phyloP scores from a whole-genome alignment of 1,140 invertebrate genomes.

The Aphelenchoides fujianensis region DNA sequence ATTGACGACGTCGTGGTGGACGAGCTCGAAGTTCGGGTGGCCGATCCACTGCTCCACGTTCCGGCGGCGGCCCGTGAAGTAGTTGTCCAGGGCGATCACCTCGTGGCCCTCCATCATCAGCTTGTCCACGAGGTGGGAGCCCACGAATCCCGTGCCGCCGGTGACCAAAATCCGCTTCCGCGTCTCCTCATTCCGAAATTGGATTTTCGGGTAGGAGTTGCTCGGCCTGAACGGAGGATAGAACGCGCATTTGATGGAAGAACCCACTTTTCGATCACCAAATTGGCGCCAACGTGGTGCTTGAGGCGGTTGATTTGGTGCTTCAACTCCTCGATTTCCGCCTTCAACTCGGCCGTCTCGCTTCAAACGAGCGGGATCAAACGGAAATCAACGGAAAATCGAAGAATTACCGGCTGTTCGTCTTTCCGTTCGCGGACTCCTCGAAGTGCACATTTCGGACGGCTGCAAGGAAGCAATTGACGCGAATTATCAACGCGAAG shows the following conservation, averaged over 20 bases:
- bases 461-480: neutral
- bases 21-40: conserved; percentile 96
- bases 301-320: conserved; percentile 28
- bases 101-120: conserved; percentile 95
- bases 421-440: neutral
- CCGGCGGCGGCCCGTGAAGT: conserved; percentile 80
- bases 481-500: neutral
- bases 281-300: conserved; percentile 18
- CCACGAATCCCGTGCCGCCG: conserved; percentile 97
- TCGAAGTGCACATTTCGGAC: neutral
- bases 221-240: conserved; percentile 16
- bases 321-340: conserved; percentile 27
- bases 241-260: neutral
- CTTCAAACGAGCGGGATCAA: neutral
- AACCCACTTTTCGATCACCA: conserved; percentile 22
- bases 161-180: conserved; percentile 71
- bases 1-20: conserved; percentile 98
- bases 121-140: conserved; percentile 90
- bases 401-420: neutral
- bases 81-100: conserved; percentile 96
- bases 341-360: conserved; percentile 27
- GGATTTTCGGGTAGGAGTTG: conserved; percentile 45
- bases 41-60: conserved; percentile 99
- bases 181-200: conserved; percentile 51
- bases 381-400: neutral